These are phyloP conservation scores for Cisticola juncidis DNA, from an alignment of 2,113 vertebrate species.

Conservation along the genomic window DNA sequence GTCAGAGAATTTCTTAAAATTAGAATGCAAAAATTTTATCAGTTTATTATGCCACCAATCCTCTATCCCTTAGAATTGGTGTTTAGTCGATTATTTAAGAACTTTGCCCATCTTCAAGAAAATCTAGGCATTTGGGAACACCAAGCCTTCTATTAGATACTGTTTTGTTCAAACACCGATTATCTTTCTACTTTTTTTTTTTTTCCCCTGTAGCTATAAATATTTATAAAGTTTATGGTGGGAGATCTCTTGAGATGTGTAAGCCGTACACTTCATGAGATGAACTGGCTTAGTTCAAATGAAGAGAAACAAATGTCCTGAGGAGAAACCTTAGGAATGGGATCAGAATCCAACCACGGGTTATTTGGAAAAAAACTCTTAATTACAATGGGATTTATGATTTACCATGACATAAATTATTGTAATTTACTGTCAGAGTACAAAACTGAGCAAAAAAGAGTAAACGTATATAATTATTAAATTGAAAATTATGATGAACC, in stretches of 20 bases:
- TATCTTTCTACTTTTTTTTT: background rate
- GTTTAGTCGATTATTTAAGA: background rate
- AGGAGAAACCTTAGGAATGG: background rate
- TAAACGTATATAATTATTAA: background rate
- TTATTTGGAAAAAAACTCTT: background rate
- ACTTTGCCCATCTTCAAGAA: background rate
- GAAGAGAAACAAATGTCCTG: background rate
- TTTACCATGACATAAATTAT: background rate
- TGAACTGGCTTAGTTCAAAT: background rate
- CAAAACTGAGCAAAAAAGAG: background rate
- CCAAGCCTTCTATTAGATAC: background rate
- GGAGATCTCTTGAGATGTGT: background rate
- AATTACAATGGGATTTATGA: background rate
- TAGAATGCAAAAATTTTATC: background rate
- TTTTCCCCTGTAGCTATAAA: background rate
- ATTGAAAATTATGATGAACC: background rate
- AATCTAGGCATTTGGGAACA: background rate
- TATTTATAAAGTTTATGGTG: background rate
- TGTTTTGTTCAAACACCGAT: background rate
- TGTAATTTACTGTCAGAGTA: background rate
- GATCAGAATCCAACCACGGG: background rate
- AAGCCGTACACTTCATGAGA: background rate
- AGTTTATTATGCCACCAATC: background rate
- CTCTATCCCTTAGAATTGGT: background rate
- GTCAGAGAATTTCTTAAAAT: background rate